phyloP scores from a whole-genome alignment of 2,888 invertebrate genomes.

The Cistogaster globosa region DNA sequence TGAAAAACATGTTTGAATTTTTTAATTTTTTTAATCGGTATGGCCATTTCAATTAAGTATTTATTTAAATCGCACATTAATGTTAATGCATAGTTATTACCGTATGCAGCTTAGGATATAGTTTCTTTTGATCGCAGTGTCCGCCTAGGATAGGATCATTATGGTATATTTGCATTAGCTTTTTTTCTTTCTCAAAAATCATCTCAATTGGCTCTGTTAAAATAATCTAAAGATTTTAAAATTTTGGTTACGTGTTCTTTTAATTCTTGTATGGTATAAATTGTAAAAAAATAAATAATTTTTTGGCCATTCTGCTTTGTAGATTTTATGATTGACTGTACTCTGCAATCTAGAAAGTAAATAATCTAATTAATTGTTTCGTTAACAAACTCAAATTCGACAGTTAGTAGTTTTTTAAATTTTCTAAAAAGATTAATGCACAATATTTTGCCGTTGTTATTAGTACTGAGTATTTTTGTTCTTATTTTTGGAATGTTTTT shows the following conservation, averaged over 20 bases:
- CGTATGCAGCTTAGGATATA: too few relatives aligned
- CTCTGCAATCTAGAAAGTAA: neutral
- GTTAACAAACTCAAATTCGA: neutral
- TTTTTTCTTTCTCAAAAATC: neutral
- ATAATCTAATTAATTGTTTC: neutral
- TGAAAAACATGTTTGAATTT: too few relatives aligned
- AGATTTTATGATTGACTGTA: neutral
- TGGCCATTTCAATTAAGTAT: too few relatives aligned
- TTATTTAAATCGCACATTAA: too few relatives aligned
- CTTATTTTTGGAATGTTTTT: neutral
- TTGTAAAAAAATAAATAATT: constrained; percentile 1
- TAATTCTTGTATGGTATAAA: neutral
- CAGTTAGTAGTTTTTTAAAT: neutral
- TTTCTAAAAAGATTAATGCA: constrained; percentile 8
- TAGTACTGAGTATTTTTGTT: neutral
- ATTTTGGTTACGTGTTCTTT: neutral
- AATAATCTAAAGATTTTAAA: neutral
- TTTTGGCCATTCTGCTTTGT: neutral
- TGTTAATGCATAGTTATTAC: too few relatives aligned
- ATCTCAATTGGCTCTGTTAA: neutral
- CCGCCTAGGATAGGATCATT: neutral
- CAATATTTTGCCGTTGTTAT: neutral
- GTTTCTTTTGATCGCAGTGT: too few relatives aligned
- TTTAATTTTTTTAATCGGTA: too few relatives aligned
- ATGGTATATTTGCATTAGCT: constrained; percentile 6